Percentiles rank a stretch among this genome's conserved stretches.
phyloP scores from a whole-genome alignment of 2,113 vertebrate species.

The Pygathrix nemaeus region DNA sequence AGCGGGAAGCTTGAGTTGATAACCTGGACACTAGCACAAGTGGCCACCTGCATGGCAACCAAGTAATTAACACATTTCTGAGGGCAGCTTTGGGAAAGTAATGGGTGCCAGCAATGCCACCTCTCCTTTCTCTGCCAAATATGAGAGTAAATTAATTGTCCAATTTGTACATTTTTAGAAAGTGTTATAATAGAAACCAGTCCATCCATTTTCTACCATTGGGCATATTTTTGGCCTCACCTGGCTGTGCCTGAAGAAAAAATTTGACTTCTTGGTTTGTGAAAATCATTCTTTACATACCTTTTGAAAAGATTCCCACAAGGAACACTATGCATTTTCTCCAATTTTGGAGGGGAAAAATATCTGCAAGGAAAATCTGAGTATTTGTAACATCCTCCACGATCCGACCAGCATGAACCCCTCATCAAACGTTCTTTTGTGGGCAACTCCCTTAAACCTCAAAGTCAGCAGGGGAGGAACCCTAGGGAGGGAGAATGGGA shows the following conservation, averaged over 20 bases:
- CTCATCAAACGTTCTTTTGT: not conserved
- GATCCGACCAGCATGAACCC: not conserved
- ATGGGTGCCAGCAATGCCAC: not conserved
- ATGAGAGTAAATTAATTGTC: not conserved
- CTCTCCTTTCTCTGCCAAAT: not conserved
- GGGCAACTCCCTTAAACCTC: not conserved
- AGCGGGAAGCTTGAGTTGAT: not conserved
- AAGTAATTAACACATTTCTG: too few species aligned
- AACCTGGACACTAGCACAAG: accelerated
- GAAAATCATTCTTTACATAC: not conserved
- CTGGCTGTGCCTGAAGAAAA: not conserved
- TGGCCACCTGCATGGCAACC: not conserved
- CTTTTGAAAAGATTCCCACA: not conserved
- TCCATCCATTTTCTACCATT: too few species aligned
- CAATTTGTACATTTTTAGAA: not conserved
- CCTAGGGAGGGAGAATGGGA: not conserved
- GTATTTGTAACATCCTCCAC: not conserved
- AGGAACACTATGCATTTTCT: not conserved
- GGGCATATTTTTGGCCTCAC: not conserved
- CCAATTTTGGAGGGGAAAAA: not conserved
- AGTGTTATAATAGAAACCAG: not conserved
- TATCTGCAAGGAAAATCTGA: not conserved
- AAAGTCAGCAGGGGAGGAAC: not conserved
- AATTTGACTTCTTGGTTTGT: not conserved
- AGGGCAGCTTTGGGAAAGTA: not conserved